Base-by-base conservation (phyloP, 2,113 vertebrate species). In the Marcusenius ussheri region DNA sequence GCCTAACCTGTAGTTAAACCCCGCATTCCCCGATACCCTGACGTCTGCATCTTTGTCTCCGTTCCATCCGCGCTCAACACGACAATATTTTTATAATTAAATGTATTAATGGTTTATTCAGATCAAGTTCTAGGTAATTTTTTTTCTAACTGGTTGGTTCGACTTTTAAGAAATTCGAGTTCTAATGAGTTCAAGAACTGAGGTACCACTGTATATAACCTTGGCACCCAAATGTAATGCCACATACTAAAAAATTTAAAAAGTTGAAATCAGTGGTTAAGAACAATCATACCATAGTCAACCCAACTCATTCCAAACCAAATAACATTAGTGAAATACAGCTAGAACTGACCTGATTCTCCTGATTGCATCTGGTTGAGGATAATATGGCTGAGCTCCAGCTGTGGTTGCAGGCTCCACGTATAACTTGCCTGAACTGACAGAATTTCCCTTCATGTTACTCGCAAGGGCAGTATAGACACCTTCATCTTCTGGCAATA, bases 371-470 rank as follows among this genome's bases (percentile, higher is more conserved):
- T 98, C 97, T n/a, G 97, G 97, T 90, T 97, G 96, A 88, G 98
- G 97, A 46, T 97, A 97, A 91, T 97, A 97, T 88, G 96, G 95
- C 47, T 97, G 97, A 91, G 96, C 95, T 31, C 96, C 95, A 10
- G 94, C 94, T 0, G 95, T 94, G 89, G 97, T 97, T 88, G 97
- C 96, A 17, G 98, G 96, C 92, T 99, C 98, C 45, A 99, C 95
- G 0, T 98, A 99, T 50, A 99, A 95, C 90, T 99, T 99, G 90
- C 97, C 97, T 56, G 98, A 99, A 93, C 98, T 98, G 92, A 99
- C 97, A 7, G 97, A 95, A 91, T 98, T 99, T 93, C 97, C 98
- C 94, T 98, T 98, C 91, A 98, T 93, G 89, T 99, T 99, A 92
- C 96, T 94, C 74, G 97, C 96, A 91, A 99, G 97, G 66, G 96